These are phyloP conservation scores for Drosophila setosimentum DNA, from an alignment of 2,888 invertebrate species.

Conservation along the genomic window DNA sequence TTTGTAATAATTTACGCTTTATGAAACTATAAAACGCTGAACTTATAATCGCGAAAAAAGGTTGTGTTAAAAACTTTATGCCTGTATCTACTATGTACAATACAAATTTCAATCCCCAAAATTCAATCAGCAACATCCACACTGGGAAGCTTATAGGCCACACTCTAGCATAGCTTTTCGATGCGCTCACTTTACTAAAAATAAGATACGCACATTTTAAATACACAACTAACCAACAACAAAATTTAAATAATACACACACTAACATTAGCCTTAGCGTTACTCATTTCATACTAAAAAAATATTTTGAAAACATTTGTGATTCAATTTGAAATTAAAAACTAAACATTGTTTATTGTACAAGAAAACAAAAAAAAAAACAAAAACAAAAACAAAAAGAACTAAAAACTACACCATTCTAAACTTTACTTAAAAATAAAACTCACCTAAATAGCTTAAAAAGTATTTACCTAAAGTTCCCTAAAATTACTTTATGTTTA, in stretches of 20 bases:
- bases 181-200: constrained; percentile 30
- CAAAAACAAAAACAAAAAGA: constrained; percentile 35
- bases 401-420: constrained; percentile 11
- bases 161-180: constrained; percentile 50
- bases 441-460: constrained; percentile 58
- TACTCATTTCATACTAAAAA: constrained; percentile 49
- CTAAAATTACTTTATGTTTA: constrained; percentile 42
- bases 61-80: constrained; percentile 75
- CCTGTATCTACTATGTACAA: constrained; percentile 57
- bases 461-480: constrained; percentile 59
- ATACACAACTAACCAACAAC: constrained; percentile 42
- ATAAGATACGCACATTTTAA: constrained; percentile 53
- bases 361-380: constrained; percentile 22
- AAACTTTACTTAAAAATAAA: constrained; percentile 31
- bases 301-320: constrained; percentile 72
- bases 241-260: constrained; percentile 26
- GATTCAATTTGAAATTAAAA: constrained; percentile 76
- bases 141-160: constrained; percentile 43
- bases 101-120: constrained; percentile 30
- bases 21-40: constrained; percentile 33
- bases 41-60: constrained; percentile 66
- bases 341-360: constrained; percentile 58
- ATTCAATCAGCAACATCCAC: constrained; percentile 33
- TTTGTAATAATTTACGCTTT: constrained; percentile 49
- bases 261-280: constrained; percentile 65